phyloP scores from a whole-genome alignment of 2,797 vertebrate genomes.

The Champsocephalus esox region DNA sequence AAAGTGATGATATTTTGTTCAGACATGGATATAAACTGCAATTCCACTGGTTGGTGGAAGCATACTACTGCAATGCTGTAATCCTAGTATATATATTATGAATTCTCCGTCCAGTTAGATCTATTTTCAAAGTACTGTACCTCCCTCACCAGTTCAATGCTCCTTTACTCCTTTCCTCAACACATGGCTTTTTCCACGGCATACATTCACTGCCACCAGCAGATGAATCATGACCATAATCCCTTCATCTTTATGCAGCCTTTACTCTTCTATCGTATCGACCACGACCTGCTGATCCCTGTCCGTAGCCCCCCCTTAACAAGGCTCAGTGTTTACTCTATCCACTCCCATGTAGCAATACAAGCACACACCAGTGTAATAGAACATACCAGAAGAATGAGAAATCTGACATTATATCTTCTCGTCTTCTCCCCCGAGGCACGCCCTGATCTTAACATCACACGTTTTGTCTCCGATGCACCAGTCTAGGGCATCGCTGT shows the following conservation, averaged over 20 bases:
- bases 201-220: slow-evolving; percentile 30
- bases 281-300: slow-evolving; percentile 32
- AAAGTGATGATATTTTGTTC: background rate
- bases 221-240: slow-evolving; percentile 57
- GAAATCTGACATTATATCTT: slow-evolving; percentile 44
- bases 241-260: slow-evolving; percentile 55
- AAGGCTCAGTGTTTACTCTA: slow-evolving; percentile 36
- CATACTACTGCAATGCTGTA: no score
- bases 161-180: background rate
- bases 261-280: slow-evolving; percentile 29
- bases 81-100: no score
- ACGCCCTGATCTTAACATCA: slow-evolving; percentile 30
- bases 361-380: slow-evolving; percentile 26
- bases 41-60: no score
- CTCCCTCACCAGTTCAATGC: slow-evolving; percentile 12
- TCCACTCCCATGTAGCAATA: background rate
- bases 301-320: slow-evolving; percentile 25
- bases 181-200: slow-evolving; percentile 37
- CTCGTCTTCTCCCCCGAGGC: slow-evolving; percentile 21
- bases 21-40: no score
- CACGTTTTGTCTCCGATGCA: background rate
- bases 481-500: background rate
- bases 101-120: no score
- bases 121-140: no score
- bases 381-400: slow-evolving; percentile 20